A percentile compares a stretch with the other conserved stretches of the same genome.
Conservation (phyloP, 30 jellyfish, hydroid and myxozoan genomes). For the Euphysa ruthae region DNA sequence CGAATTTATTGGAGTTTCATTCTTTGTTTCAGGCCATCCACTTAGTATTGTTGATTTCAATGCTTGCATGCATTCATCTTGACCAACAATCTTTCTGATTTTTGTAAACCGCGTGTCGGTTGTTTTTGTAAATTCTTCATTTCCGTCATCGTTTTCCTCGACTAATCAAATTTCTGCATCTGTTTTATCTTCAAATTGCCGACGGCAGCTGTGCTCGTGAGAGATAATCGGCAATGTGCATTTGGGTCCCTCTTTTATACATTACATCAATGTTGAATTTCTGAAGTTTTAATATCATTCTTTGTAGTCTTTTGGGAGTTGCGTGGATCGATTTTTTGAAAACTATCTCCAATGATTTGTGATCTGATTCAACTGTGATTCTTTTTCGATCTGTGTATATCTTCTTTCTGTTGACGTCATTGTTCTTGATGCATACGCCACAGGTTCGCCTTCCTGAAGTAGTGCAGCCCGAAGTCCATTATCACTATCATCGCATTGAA, state of each 20-base stretch:
- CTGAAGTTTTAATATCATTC: slow-evolving; percentile 1
- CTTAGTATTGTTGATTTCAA: too few species aligned
- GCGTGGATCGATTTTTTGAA: background rate
- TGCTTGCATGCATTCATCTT: background rate
- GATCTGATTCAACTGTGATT: slow-evolving; percentile 23
- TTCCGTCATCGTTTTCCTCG: too few species aligned
- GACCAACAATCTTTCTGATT: background rate
- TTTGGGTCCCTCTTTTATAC: slow-evolving; percentile 2
- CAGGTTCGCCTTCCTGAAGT: slow-evolving; percentile 15
- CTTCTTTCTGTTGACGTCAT: slow-evolving; percentile 9
- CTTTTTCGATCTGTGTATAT: slow-evolving; percentile 24
- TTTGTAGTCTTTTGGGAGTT: background rate
- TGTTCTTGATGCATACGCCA: slow-evolving; percentile 6
- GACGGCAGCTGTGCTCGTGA: too few species aligned
- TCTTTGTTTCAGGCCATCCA: too few species aligned
- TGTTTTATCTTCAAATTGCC: too few species aligned
- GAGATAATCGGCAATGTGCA: slow-evolving; percentile 11
- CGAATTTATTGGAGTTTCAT: too few species aligned
- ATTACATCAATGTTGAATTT: background rate
- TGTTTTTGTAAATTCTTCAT: too few species aligned
- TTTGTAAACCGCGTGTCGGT: too few species aligned
- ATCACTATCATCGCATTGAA: background rate
- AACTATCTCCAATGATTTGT: slow-evolving; percentile 17
- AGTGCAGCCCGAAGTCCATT: background rate
- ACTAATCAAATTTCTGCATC: too few species aligned